Evolutionary conservation across 2,113 vertebrate genomes (phyloP), one percentile per base, ranked within the genome.

Genomic region (Synodontis membranacea): DNA sequence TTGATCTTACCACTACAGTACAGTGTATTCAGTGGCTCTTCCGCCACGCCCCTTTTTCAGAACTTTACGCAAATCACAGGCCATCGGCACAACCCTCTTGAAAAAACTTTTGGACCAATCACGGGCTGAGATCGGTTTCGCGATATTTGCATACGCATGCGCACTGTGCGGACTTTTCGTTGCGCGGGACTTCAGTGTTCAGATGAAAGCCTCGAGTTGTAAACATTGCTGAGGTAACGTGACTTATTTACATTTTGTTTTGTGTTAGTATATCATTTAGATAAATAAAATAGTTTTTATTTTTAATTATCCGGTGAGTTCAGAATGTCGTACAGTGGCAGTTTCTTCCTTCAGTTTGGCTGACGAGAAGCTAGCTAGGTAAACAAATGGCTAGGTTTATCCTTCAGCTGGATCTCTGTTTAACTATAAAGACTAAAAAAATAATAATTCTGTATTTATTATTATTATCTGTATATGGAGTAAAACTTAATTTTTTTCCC

Each of bases 51-150:
- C 93, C 72, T n/a, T 66, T 50, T 12, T 0, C 1, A 28, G 81
- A 93, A 95, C 93, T 94, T 95, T 66, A 0, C 74, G 54, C 94
- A 93, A 95, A 94, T 95, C 83, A 86, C 42, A 28, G 44, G 25
- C 19, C 34, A 19, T 42, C 2, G 2, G 42, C 25, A 6, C 72
- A n/a, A n/a, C 74, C 44, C 74, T 10, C 44, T 50, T n/a, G n/a
- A 2, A 48, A 9, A 0, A 76, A 54, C 75, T 34, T 78, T 34
- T 34, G 48, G 48, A 54, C 75, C 75, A 79, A 79, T 1, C 75
- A 21, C 7, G 21, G 4, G 8, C 7, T 21, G n/a, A 10, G 46
- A 5, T 75, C 46, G 10, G 42, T 10, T 10, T 10, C 1, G 11
- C 0, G 3, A 15, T 1, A 4, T 28, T 5, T 52, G 0, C 34